Evolutionary conservation across 1,140 invertebrate genomes (phyloP).

Genomic region (Spodoptera litura): DNA sequence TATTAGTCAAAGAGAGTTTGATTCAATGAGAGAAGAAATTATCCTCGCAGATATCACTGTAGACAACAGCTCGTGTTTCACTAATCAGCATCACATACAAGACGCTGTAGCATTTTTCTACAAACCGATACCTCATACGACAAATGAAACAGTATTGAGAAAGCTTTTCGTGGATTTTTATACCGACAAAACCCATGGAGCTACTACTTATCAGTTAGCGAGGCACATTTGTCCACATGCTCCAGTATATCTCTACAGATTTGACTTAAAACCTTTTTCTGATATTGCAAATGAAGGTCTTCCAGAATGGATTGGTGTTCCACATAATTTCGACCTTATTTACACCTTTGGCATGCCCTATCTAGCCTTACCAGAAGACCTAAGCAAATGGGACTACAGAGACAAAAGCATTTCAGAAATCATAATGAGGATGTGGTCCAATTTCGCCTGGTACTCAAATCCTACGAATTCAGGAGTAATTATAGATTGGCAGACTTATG

Average conservation of each 20-base stretch:
- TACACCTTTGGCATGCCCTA: conserved; percentile 92
- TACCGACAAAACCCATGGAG: conserved; percentile 91
- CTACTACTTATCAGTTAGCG: conserved; percentile 89
- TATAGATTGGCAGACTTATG: conserved; percentile 91
- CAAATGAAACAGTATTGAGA: conserved; percentile 86
- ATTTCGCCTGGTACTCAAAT: conserved; percentile 90
- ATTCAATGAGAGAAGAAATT: conserved; percentile 88
- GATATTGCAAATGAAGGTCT: conserved; percentile 87
- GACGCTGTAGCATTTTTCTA: conserved; percentile 92
- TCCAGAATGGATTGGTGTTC: conserved; percentile 91
- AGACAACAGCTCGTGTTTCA: conserved; percentile 88
- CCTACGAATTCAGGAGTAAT: conserved; percentile 89
- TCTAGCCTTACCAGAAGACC: conserved; percentile 84
- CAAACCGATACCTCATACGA: conserved; percentile 87
- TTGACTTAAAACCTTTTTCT: conserved; percentile 91
- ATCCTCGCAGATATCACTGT: conserved; percentile 87
- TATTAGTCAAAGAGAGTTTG: conserved; percentile 86
- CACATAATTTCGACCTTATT: conserved; percentile 92
- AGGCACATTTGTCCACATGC: conserved; percentile 87
- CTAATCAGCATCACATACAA: conserved; percentile 89
- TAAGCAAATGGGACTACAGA: conserved; percentile 89
- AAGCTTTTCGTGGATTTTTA: conserved; percentile 89
- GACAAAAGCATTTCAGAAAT: conserved; percentile 92
- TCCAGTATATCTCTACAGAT: conserved; percentile 90
- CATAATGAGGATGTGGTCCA: conserved; percentile 91